phyloP scores from a whole-genome alignment of 1,140 invertebrate genomes.

The Triops longicaudatus region DNA sequence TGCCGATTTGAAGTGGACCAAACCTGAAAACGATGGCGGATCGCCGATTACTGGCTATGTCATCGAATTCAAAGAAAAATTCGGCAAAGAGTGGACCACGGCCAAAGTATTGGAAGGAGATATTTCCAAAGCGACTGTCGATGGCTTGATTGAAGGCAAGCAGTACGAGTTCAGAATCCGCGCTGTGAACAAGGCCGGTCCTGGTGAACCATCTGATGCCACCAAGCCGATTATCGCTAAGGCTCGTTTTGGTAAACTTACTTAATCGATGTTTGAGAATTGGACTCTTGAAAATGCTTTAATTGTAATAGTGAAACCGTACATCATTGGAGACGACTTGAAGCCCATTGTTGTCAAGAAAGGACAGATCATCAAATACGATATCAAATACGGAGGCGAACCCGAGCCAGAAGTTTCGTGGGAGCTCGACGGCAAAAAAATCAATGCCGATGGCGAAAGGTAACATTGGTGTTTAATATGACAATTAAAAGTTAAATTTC shows the following conservation, averaged over 20 bases:
- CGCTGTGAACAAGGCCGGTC: conserved; percentile 91
- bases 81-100: conserved; percentile 77
- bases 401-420: conserved; percentile 86
- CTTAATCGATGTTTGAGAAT: neutral
- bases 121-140: conserved; percentile 63
- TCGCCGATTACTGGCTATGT: conserved; percentile 89
- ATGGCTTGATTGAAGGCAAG: conserved; percentile 84
- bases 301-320: conserved; percentile 65
- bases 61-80: conserved; percentile 86
- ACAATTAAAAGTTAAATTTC: neutral
- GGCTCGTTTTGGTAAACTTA: conserved; percentile 60
- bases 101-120: conserved; percentile 72
- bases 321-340: conserved; percentile 75
- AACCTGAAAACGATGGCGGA: conserved; percentile 83
- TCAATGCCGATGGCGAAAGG: conserved; percentile 50
- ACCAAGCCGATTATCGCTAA: conserved; percentile 94
- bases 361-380: conserved; percentile 82
- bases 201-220: conserved; percentile 85
- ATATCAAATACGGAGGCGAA: conserved; percentile 90
- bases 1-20: conserved; percentile 77
- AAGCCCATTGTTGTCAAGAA: conserved; percentile 85
- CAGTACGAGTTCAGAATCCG: conserved; percentile 94
- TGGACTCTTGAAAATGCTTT: neutral
- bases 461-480: conserved; percentile 19
- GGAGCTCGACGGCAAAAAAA: conserved; percentile 62